Evolutionary conservation across 2,113 vertebrate species (phyloP), one percentile per base, ranked within the genome.

Genomic region (Amblyornis subalaris): DNA sequence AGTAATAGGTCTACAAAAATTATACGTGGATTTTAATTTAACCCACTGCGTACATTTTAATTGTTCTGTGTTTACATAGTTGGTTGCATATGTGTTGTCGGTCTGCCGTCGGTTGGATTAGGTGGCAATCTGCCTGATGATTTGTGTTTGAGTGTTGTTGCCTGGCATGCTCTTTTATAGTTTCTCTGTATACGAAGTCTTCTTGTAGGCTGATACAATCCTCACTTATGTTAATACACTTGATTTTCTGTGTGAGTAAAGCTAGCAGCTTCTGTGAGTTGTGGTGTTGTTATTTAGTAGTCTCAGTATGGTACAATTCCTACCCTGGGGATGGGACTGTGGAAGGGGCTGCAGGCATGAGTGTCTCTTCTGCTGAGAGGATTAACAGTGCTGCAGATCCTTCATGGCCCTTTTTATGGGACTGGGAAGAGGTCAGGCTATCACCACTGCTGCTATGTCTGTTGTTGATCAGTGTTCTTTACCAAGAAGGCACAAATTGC

Each of bases 1-100:
- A 77, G 15, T 55, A 86, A 47, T 28, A 91, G 62, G 62, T 8
- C 62, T 88, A 38, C 31, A 65, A 57, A 80, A 83, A 35, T 17
- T 57, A 26, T 70, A 77, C 67, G 67, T 93, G 42, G 33, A 40
- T 96, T 96, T 89, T 66, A 80, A 80, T 92, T 80, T 80, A 65
- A 58, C 13, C 6, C 9, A 33, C 64, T 71, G 38, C 3, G 0
- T 71, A 14, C 8, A 14, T 77, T 89, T 69, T 88, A 77, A 64
- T 85, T 74, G 20, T 53, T 90, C 38, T 1, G 1, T 71, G 74
- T 83, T 94, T 89, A 45, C 44, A 36, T 38, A 64, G 31, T 71
- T 76, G 29, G 10, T 45, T 88, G 50, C 3, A 2, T 74, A 44
- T 38, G 36, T 38, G 36, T 38, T 10, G 36, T 38, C 36, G 36